Evolutionary conservation across 2,888 invertebrate species (phyloP).

Genomic region (Drosophila rubida): DNA sequence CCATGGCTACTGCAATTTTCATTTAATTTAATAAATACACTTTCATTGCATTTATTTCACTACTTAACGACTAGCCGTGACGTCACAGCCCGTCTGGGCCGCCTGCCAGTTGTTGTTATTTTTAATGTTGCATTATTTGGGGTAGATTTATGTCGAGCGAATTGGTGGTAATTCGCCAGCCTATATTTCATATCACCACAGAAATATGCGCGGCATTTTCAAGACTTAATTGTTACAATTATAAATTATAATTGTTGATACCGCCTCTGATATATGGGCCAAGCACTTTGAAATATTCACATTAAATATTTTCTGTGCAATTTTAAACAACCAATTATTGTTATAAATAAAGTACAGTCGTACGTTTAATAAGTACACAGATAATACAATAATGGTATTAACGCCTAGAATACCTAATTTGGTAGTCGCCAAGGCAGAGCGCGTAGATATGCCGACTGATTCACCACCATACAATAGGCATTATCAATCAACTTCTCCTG

Average conservation of each 20-base stretch:
- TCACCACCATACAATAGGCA: conserved; percentile 24
- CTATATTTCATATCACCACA: conserved; percentile 46
- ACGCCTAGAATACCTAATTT: background rate
- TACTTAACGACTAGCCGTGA: conserved; percentile 23
- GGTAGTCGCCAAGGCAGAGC: conserved; percentile 25
- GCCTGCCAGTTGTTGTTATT: conserved; percentile 34
- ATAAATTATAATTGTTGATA: conserved; percentile 43
- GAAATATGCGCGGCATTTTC: conserved; percentile 42
- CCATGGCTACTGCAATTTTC: conserved; percentile 6
- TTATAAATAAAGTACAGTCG: background rate
- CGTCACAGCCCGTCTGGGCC: conserved; percentile 31
- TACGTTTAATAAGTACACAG: background rate
- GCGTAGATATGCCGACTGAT: conserved; percentile 10
- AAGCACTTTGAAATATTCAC: background rate
- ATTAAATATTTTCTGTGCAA: background rate
- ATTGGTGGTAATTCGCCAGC: conserved; percentile 32
- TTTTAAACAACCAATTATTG: background rate
- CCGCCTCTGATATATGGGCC: conserved; percentile 10
- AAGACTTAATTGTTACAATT: conserved; percentile 58
- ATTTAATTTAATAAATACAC: background rate
- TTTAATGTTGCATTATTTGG: conserved; percentile 33
- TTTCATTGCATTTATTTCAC: conserved; percentile 28
- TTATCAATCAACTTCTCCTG: conserved; percentile 31
- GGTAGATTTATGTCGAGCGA: conserved; percentile 32
- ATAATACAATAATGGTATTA: background rate